Evolutionary conservation across 1,140 invertebrate genomes (phyloP), one percentile per base, ranked within the genome.

Genomic region (Samia ricini): DNA sequence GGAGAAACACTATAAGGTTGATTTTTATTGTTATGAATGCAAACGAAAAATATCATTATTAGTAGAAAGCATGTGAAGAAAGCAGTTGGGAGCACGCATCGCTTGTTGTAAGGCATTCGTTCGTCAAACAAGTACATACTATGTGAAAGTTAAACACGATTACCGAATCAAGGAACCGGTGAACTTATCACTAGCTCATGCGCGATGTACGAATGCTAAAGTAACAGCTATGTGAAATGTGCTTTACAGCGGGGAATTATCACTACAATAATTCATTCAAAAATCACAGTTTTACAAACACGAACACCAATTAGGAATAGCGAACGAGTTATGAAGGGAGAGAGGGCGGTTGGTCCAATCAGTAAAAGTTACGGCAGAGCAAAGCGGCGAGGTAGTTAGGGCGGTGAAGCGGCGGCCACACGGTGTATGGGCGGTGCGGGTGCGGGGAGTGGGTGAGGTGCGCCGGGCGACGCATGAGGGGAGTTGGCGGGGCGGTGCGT

Each of bases 281-380:
- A 12, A 15, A 4, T 12, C 12, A 42, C 33, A 42, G n/a, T 42
- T 15, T 42, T 42, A 42, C 33, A 42, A 42, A 42, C 10, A 42
- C 10, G n/a, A 12, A 15, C 33, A 42, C 10, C 12, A 42, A 29
- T 8, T 10, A 29, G 6, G 26, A 29, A 29, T n/a, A n/a, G n/a
- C n/a, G n/a, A n/a, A n/a, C n/a, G n/a, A n/a, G n/a, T n/a, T n/a
- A n/a, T 18, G 61, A 19, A 33, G 54, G 24, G 29, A 56, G 60
- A 56, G 51, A 23, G 65, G 62, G 59, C 29, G 54, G 60, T 18
- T 24, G n/a, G 26, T 49, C 66, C 52, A 42, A 22, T 66, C 64
- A 88, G 66, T 88, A 88, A 77, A 86, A 88, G 76, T 83, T 81
- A 67, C 83, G 82, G 75, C 85, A 88, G 54, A 88, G 78, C 62